phyloP scores from a whole-genome alignment of 2,888 invertebrate genomes.

The Drosophila acutilabella region DNA sequence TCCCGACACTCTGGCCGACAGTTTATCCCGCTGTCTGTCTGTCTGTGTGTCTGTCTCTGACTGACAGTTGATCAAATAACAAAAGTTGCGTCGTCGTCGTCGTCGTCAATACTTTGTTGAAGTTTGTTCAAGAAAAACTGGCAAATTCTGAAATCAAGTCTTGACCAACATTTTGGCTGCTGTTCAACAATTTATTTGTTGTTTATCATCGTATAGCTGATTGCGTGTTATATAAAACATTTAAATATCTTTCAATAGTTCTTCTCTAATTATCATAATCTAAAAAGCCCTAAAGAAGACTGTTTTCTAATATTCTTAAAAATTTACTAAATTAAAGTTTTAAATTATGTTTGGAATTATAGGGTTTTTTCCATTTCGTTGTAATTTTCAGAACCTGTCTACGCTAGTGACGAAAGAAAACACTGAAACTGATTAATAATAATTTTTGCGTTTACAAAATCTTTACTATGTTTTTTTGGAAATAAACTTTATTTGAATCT shows the following conservation, averaged over 20 bases:
- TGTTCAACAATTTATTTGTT: background rate
- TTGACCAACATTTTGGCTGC: slow-evolving; percentile 17
- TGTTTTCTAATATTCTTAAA: too few species aligned
- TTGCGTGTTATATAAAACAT: background rate
- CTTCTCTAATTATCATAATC: background rate
- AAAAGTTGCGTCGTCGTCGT: slow-evolving; percentile 3
- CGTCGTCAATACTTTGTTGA: slow-evolving; percentile 22
- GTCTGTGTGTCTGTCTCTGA: background rate
- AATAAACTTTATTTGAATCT: background rate
- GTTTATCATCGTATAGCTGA: slow-evolving; percentile 1
- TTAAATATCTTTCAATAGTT: background rate
- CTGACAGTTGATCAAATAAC: slow-evolving; percentile 20
- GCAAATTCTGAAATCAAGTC: slow-evolving; percentile 19
- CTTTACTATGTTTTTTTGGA: too few species aligned
- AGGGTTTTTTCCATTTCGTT: too few species aligned
- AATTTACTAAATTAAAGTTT: too few species aligned
- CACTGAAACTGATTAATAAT: too few species aligned
- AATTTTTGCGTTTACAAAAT: too few species aligned
- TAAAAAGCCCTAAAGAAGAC: background rate
- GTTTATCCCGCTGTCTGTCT: background rate
- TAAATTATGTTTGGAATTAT: too few species aligned
- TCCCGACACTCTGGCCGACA: background rate
- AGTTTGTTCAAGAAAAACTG: slow-evolving; percentile 34
- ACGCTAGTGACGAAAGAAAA: too few species aligned
- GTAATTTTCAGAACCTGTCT: too few species aligned